These are phyloP conservation scores for Channa striata DNA, from an alignment of 2,797 vertebrate species.

Conservation along the genomic window DNA sequence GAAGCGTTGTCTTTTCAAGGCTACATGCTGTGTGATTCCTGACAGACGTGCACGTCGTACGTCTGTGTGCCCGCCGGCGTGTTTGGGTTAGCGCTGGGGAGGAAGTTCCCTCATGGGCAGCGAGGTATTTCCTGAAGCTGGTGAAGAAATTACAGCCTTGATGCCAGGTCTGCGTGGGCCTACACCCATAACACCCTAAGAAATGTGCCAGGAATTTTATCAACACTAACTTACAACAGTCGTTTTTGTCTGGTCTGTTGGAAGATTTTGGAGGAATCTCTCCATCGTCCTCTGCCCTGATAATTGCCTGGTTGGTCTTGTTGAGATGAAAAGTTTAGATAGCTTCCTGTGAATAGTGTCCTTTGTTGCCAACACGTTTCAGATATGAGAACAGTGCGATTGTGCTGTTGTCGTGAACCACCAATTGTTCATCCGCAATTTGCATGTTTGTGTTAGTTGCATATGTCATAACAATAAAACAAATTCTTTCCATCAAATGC, in stretches of 20 bases:
- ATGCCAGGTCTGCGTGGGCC: constrained; percentile 31
- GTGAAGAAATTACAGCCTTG: constrained; percentile 60
- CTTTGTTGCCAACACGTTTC: neutral
- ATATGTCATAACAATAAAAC: neutral
- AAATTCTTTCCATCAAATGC: neutral
- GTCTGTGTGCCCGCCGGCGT: constrained; percentile 32
- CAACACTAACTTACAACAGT: neutral
- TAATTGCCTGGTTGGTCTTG: neutral
- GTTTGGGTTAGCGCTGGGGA: constrained; percentile 66
- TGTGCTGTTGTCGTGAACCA: neutral
- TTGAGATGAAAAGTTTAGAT: neutral
- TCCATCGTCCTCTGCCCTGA: neutral
- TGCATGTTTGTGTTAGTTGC: neutral
- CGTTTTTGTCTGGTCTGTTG: neutral
- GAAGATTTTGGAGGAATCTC: neutral
- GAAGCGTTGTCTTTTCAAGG: neutral
- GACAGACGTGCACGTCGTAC: constrained; percentile 8
- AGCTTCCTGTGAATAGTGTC: neutral
- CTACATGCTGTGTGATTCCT: constrained; percentile 26
- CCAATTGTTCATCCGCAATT: neutral
- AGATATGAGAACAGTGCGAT: neutral
- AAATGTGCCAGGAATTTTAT: constrained; percentile 9
- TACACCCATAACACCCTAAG: constrained; percentile 1
- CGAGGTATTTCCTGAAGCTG: constrained; percentile 78
- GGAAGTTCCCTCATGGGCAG: constrained; percentile 73